A percentile compares a stretch with the other conserved stretches of the same genome.
These are phyloP conservation scores for Dendrolimus kikuchii DNA, from an alignment of 1,140 invertebrate species.

Conservation along the genomic window DNA sequence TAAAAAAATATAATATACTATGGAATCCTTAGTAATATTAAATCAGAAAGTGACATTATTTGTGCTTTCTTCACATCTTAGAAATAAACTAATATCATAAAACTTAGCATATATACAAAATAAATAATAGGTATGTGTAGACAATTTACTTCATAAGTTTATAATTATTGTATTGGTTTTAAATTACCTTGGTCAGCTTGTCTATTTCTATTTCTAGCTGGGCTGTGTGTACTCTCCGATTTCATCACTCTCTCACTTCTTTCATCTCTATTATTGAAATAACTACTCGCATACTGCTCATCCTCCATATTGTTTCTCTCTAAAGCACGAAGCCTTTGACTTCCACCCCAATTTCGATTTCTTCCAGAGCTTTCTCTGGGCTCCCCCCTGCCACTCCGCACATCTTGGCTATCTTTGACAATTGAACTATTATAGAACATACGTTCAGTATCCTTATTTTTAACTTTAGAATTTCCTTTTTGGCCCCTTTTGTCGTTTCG, in stretches of 20 bases:
- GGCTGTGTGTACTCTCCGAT: constrained; percentile 20
- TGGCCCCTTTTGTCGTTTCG: constrained; percentile 30
- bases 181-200: constrained; percentile 15
- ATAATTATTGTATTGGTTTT: not conserved
- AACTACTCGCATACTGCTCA: constrained; percentile 54
- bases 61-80: no score
- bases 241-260: constrained; percentile 22
- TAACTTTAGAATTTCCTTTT: constrained; percentile 44
- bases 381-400: constrained; percentile 43
- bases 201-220: constrained; percentile 20
- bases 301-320: constrained; percentile 45
- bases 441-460: constrained; percentile 40
- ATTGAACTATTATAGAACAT: constrained; percentile 58
- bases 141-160: not conserved
- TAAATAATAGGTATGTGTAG: constrained; percentile 1
- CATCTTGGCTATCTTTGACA: constrained; percentile 44
- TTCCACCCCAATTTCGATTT: constrained; percentile 40
- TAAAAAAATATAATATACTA: no score
- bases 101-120: not conserved
- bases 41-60: no score
- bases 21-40: no score
- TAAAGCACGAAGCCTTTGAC: constrained; percentile 30
- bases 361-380: constrained; percentile 19
- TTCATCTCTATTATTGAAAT: constrained; percentile 40
- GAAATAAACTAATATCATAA: no score